Percentiles rank a stretch among this genome's conserved stretches.
Evolutionary conservation across 2,888 invertebrate genomes (phyloP).

Genomic region (Cinara cedri): DNA sequence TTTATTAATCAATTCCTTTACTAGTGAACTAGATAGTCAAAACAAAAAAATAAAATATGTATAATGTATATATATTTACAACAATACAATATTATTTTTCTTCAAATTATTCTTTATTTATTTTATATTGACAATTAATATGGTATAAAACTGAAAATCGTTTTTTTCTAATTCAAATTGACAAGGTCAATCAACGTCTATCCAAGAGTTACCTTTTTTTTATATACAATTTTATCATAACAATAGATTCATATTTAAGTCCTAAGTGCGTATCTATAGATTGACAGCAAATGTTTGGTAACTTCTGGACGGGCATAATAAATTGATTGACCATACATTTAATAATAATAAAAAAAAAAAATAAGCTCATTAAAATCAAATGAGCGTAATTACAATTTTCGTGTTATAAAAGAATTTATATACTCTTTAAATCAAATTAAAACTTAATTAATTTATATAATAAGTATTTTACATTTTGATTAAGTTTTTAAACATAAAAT

Average conservation of each 20-base stretch:
- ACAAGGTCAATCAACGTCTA: conserved; percentile 43
- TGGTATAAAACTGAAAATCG: not conserved
- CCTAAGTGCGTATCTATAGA: conserved; percentile 10
- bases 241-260: conserved; percentile 10
- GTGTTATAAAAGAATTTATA: not conserved
- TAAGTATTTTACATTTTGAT: conserved; percentile 1
- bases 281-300: conserved; percentile 29
- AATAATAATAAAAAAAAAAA: not conserved
- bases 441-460: not conserved
- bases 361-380: not conserved
- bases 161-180: not conserved
- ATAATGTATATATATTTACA: too few relatives aligned
- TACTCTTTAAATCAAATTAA: not conserved
- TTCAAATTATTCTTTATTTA: conserved; percentile 30
- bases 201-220: conserved; percentile 48
- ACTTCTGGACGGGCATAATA: conserved; percentile 54
- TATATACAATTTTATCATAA: conserved; percentile 42
- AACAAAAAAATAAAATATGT: too few relatives aligned
- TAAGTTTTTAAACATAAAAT: not conserved
- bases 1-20: too few relatives aligned
- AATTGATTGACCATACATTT: conserved; percentile 16
- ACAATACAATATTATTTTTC: not conserved
- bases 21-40: too few relatives aligned
- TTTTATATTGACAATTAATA: conserved; percentile 22
- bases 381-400: not conserved